These are phyloP conservation scores for Arctocebus calabarensis DNA, from an alignment of 2,797 vertebrate genomes.

Conservation along the genomic window DNA sequence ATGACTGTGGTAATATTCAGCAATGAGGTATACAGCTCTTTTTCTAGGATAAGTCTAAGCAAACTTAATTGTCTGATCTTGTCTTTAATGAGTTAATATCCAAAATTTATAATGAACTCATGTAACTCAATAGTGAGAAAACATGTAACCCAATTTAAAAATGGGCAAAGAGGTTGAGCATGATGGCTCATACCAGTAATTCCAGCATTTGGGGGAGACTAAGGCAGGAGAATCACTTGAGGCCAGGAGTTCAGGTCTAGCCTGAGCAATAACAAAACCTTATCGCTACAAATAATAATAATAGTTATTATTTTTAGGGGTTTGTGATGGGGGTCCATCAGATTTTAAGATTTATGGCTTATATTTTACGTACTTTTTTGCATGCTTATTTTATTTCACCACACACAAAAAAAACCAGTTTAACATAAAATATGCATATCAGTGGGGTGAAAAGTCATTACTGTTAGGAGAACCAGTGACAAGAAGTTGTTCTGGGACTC, in stretches of 20 bases:
- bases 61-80: too few relatives aligned
- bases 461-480: not conserved
- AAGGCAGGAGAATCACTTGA: not conserved
- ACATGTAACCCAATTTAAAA: not conserved
- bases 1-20: too few relatives aligned
- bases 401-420: not conserved
- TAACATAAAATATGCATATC: not conserved
- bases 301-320: not conserved
- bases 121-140: not conserved
- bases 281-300: not conserved
- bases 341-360: constrained; percentile 27
- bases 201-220: not conserved
- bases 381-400: not conserved
- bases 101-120: not conserved
- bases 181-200: not conserved
- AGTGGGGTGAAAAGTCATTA: not conserved
- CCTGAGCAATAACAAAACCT: not conserved
- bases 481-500: not conserved
- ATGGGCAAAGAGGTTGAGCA: not conserved
- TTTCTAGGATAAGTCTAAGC: too few relatives aligned
- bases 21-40: too few relatives aligned
- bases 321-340: not conserved
- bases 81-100: not conserved
- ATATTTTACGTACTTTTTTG: not conserved
- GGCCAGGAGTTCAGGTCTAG: not conserved